Percentiles rank a stretch among this genome's conserved stretches.
Evolutionary conservation across 2,797 vertebrate genomes (phyloP).

Genomic region (Rhinoraja longicauda): DNA sequence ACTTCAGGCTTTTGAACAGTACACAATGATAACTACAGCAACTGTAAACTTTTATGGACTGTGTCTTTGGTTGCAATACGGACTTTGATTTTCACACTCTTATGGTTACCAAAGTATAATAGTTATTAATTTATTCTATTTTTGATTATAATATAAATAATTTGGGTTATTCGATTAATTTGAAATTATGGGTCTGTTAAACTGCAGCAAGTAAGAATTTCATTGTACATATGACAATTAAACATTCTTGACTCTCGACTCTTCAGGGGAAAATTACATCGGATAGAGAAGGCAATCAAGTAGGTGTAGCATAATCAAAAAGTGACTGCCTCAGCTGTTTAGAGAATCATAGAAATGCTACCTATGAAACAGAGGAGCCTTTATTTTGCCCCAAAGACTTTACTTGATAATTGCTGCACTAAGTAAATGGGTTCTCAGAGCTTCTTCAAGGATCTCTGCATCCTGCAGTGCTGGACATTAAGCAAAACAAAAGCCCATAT

Average conservation of each 20-base stretch:
- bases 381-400: conserved; percentile 4
- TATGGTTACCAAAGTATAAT: no score
- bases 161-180: no score
- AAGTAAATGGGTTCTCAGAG: not conserved
- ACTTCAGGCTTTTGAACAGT: no score
- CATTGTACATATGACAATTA: no score
- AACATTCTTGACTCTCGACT: not conserved
- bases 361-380: not conserved
- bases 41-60: no score
- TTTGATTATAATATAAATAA: no score
- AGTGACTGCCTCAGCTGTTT: conserved; percentile 32
- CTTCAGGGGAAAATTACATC: conserved; percentile 51
- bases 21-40: no score
- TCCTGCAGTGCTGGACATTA: not conserved
- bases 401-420: not conserved
- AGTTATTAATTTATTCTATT: no score
- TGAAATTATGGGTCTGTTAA: no score
- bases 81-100: no score
- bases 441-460: not conserved
- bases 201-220: no score
- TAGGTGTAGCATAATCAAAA: conserved; percentile 46
- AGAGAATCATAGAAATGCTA: not conserved
- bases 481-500: not conserved
- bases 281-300: conserved; percentile 49
- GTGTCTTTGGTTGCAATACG: no score